A percentile compares a stretch with the other conserved stretches of the same genome.
These are phyloP conservation scores for Anisognathus igniventris DNA, from an alignment of 2,797 vertebrate species.

Conservation along the genomic window DNA sequence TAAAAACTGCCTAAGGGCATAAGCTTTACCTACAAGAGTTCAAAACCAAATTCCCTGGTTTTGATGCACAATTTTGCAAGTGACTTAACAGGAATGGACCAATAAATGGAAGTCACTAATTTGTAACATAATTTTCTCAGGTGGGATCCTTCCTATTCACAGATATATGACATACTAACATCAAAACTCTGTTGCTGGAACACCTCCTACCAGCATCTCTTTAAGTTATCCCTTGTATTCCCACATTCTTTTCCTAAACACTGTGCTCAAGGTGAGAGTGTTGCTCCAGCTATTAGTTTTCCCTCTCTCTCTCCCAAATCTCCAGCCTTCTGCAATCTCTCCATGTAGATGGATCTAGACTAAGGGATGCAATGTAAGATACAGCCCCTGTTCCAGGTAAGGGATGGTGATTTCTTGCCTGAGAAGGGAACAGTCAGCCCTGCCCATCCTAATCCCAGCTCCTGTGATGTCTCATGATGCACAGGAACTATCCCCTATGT, in stretches of 20 bases:
- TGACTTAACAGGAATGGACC: neutral
- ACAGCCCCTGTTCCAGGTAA: neutral
- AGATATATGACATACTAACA: fast-evolving
- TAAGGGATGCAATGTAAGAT: neutral
- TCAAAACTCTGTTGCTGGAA: neutral
- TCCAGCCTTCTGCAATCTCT: neutral
- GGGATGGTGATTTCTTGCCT: neutral
- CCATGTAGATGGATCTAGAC: fast-evolving
- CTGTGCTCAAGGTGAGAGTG: neutral
- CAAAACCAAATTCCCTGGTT: neutral
- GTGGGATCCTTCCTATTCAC: neutral
- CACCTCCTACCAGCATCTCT: neutral
- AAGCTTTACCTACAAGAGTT: neutral
- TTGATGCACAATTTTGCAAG: neutral
- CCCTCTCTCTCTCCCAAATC: neutral
- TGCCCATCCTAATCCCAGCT: neutral
- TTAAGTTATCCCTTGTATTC: neutral
- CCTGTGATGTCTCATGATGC: neutral
- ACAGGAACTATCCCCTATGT: fast-evolving
- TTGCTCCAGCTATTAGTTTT: neutral
- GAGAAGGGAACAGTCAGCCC: neutral
- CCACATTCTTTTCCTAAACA: neutral
- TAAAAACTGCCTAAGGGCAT: neutral
- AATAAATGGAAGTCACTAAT: neutral
- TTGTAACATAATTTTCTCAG: neutral